These are phyloP conservation scores for Paelopatides confundens DNA, from an alignment of 53 echinoderm and acorn worm species.

Conservation along the genomic window DNA sequence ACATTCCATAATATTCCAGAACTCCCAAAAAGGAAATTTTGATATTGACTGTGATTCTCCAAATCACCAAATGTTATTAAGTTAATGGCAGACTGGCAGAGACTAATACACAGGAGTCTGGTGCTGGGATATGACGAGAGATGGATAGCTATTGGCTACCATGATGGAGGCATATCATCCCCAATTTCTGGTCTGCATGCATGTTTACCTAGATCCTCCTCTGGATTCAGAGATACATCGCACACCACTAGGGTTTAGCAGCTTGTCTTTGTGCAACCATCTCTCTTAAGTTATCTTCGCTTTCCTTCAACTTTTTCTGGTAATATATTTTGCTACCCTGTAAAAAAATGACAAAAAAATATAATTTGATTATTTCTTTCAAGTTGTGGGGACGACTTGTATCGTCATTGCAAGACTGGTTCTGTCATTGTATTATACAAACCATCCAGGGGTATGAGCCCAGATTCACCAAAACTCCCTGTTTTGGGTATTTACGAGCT, in stretches of 20 bases:
- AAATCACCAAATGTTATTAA: neutral
- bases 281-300: conserved; percentile 91
- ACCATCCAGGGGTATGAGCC: too few relatives aligned
- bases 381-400: too few relatives aligned
- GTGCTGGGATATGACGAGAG: too few relatives aligned
- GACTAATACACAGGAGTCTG: too few relatives aligned
- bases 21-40: too few relatives aligned
- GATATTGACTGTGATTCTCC: neutral
- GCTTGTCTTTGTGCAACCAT: conserved; percentile 91
- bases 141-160: too few relatives aligned
- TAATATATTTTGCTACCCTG: conserved; percentile 91
- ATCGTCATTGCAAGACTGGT: too few relatives aligned
- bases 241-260: conserved; percentile 67
- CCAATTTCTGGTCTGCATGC: neutral
- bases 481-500: too few relatives aligned
- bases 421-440: too few relatives aligned
- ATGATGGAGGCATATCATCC: too few relatives aligned
- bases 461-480: too few relatives aligned
- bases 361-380: neutral
- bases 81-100: neutral
- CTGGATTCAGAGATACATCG: neutral
- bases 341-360: neutral
- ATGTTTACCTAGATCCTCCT: neutral
- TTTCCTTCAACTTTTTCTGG: conserved; percentile 84
- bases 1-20: too few relatives aligned